Evolutionary conservation across 2,113 vertebrate species (phyloP), one percentile per base, ranked within the genome.

Genomic region (Neodon shergylaensis): DNA sequence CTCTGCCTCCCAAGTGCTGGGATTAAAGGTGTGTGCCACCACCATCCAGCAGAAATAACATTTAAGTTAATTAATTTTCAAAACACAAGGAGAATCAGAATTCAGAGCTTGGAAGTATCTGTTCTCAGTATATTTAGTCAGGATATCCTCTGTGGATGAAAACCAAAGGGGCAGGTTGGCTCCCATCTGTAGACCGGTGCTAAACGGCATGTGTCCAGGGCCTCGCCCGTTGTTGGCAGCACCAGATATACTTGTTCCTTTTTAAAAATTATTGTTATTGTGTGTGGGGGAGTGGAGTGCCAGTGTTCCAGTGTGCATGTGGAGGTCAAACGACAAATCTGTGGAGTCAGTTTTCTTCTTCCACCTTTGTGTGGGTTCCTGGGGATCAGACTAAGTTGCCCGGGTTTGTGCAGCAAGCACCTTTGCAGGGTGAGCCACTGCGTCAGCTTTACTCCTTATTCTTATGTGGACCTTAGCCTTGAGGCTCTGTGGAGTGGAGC

Each of bases 31-130:
- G 54, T 58, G 54, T 1, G 1, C 54, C 54, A 58, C 54, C 54
- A 21, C 54, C 19, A 14, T 58, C 58, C 19, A 7, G 58, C 58
- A 58, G 31, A 90, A 90, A 33, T 88, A 58, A 81, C 8, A 92
- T 82, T 94, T 79, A 52, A 89, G 16, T 88, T 49, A 77, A 87
- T 65, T 88, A 26, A 88, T 76, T 58, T 77, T n/a, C 16, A 77
- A 76, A 93, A 82, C 66, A 63, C 78, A 13, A 49, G 33, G 58
- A 76, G 44, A 83, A 68, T 31, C n/a, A 90, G 63, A 92, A 58
- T 96, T 95, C n/a, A 88, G 70, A 77, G 61, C 26, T 54, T 9
- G 36, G 26, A 65, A 21, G 39, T 47, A 22, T 82, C 81, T 54
- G 63, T 31, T 14, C 61, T 94, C 33, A 70, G 68, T 94, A 22